Conservation (phyloP, 2,888 invertebrate genomes). For the Drosophila cognata region DNA sequence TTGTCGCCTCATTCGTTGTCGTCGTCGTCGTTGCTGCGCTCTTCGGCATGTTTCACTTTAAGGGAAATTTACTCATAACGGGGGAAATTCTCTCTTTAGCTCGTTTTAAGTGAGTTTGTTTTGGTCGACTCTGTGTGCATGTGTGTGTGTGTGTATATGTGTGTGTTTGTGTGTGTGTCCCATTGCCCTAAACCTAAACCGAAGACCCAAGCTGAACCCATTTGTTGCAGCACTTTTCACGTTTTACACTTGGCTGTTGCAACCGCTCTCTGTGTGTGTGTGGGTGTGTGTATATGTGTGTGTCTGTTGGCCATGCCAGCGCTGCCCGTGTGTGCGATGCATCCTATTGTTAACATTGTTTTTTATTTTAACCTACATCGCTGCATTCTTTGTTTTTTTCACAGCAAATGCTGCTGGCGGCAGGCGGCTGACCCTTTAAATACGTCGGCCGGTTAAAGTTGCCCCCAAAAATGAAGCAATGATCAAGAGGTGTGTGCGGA, state of each 20-base stretch:
- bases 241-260: slow-evolving; percentile 65
- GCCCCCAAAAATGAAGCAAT: slow-evolving; percentile 61
- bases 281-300: slow-evolving; percentile 5
- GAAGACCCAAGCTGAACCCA: slow-evolving; percentile 57
- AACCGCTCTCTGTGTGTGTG: slow-evolving; percentile 23
- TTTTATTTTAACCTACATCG: slow-evolving; percentile 70
- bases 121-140: not conserved
- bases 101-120: slow-evolving; percentile 27
- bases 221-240: slow-evolving; percentile 78
- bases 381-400: slow-evolving; percentile 58
- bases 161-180: slow-evolving; percentile 42
- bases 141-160: not conserved
- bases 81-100: slow-evolving; percentile 40
- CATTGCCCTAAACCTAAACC: slow-evolving; percentile 56
- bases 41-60: slow-evolving; percentile 25
- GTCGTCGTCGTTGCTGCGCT: not conserved
- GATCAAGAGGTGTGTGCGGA: slow-evolving; percentile 53
- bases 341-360: slow-evolving; percentile 78
- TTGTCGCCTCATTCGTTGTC: not conserved
- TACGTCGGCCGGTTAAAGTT: slow-evolving; percentile 49
- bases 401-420: slow-evolving; percentile 41
- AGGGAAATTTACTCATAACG: slow-evolving; percentile 59
- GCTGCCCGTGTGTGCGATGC: slow-evolving; percentile 69
- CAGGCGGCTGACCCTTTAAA: slow-evolving; percentile 65
- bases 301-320: slow-evolving; percentile 48